phyloP scores from a whole-genome alignment of 2,113 vertebrate species.

The Phyllostomus discolor region DNA sequence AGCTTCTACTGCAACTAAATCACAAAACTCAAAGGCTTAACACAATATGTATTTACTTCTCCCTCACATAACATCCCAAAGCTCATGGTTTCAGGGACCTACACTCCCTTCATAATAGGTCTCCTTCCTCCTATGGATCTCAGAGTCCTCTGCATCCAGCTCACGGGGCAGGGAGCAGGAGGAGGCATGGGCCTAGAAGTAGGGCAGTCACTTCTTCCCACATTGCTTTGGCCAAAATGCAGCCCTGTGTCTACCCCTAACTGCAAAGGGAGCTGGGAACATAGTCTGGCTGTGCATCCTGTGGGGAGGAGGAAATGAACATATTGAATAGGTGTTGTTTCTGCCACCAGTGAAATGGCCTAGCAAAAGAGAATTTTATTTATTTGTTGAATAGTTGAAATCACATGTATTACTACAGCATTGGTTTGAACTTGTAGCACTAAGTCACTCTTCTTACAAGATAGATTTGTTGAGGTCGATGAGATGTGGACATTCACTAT shows the following conservation, averaged over 20 bases:
- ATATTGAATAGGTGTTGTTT: neutral
- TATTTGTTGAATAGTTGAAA: neutral
- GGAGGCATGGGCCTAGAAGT: neutral
- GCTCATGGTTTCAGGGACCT: neutral
- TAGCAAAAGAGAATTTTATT: neutral
- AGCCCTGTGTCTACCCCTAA: neutral
- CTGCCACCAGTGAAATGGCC: neutral
- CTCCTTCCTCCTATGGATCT: neutral
- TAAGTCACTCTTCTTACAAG: neutral
- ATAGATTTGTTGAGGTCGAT: neutral
- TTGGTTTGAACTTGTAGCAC: neutral
- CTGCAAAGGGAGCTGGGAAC: neutral
- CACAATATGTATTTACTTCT: neutral
- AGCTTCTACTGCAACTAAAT: neutral
- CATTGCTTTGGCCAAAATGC: neutral
- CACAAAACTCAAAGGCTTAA: neutral
- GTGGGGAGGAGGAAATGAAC: neutral
- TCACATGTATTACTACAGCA: neutral
- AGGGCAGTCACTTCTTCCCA: neutral
- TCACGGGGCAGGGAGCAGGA: fast-evolving
- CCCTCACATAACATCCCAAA: neutral
- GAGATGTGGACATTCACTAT: neutral
- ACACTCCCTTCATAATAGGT: neutral
- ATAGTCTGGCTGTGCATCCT: neutral
- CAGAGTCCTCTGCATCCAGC: neutral